Evolutionary conservation across 2,888 invertebrate species (phyloP).

Genomic region (Melipona bicolor): DNA sequence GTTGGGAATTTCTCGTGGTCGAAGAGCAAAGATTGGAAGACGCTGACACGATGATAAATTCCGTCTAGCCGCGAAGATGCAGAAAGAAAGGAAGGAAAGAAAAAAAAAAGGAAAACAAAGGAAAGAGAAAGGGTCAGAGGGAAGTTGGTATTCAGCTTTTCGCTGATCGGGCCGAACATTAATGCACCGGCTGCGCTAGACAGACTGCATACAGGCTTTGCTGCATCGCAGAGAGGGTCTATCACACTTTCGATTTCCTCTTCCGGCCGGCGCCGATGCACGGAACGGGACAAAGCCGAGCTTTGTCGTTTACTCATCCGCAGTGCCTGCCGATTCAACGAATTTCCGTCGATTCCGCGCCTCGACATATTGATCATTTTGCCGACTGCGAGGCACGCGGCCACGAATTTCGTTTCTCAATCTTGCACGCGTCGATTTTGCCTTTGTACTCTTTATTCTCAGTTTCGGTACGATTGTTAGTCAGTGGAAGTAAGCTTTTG

Average conservation of each 20-base stretch:
- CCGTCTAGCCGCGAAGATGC: neutral
- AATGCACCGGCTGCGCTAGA: constrained; percentile 33
- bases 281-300: constrained; percentile 37
- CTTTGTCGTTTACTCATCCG: constrained; percentile 50
- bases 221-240: constrained; percentile 27
- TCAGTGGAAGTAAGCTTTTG: neutral
- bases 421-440: neutral
- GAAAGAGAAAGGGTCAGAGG: neutral
- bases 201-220: constrained; percentile 1
- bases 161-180: constrained; percentile 32
- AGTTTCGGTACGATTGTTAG: neutral
- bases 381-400: neutral
- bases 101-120: neutral
- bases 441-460: neutral
- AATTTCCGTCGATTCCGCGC: constrained; percentile 43
- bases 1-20: neutral
- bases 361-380: constrained; percentile 26
- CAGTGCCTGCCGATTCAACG: constrained; percentile 44
- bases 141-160: constrained; percentile 22
- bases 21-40: neutral
- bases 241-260: constrained; percentile 58
- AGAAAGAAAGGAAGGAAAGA: neutral
- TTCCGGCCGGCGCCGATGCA: neutral
- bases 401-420: neutral
- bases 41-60: neutral